Conservation (phyloP, 2,888 invertebrate species). For the Sclerodermus sp. region DNA sequence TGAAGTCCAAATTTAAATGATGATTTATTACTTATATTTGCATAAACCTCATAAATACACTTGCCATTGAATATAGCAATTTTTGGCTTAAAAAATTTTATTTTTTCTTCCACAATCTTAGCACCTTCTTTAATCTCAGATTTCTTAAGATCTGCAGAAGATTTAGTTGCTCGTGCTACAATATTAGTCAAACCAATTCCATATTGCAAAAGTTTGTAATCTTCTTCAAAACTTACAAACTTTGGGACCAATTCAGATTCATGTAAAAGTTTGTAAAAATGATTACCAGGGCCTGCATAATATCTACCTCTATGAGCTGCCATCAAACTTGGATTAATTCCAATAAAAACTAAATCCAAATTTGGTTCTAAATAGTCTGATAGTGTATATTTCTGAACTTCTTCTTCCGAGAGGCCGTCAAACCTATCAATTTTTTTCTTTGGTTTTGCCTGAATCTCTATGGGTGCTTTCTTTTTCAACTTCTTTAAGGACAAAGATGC, state of each 20-base stretch:
- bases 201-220: slow-evolving; percentile 40
- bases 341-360: slow-evolving; percentile 49
- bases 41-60: slow-evolving; percentile 52
- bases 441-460: slow-evolving; percentile 15
- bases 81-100: slow-evolving; percentile 44
- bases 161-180: slow-evolving; percentile 47
- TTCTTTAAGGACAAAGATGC: slow-evolving; percentile 39
- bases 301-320: slow-evolving; percentile 52
- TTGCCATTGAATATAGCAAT: slow-evolving; percentile 54
- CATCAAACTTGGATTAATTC: slow-evolving; percentile 53
- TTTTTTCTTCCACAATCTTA: slow-evolving; percentile 38
- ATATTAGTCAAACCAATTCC: slow-evolving; percentile 53
- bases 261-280: slow-evolving; percentile 52
- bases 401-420: slow-evolving; percentile 48
- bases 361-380: slow-evolving; percentile 42
- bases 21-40: slow-evolving; percentile 32
- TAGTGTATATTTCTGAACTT: slow-evolving; percentile 43
- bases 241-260: slow-evolving; percentile 43
- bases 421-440: slow-evolving; percentile 42
- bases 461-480: slow-evolving; percentile 31
- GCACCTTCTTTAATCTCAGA: slow-evolving; percentile 49
- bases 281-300: slow-evolving; percentile 55
- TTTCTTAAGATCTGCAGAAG: slow-evolving; percentile 47
- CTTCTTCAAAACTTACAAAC: slow-evolving; percentile 43
- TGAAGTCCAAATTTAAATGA: slow-evolving; percentile 50